Evolutionary conservation across 1,140 invertebrate genomes (phyloP), one percentile per base, ranked within the genome.

Genomic region (Pseudachorutes palmiensis): DNA sequence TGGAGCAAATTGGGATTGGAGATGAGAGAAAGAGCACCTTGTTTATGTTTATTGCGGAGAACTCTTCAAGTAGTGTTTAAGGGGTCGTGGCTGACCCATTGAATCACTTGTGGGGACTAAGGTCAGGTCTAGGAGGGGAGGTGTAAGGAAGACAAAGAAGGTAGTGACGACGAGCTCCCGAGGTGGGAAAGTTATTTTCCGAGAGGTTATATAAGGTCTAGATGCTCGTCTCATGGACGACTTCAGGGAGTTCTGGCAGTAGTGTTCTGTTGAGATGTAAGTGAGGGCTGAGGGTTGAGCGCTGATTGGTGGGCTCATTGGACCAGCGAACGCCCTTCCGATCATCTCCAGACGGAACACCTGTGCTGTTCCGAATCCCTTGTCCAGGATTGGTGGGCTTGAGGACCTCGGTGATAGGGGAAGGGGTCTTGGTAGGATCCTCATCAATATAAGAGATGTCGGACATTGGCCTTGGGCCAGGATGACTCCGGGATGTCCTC

Each of bases 401-500:
- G 33, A 65, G 68, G 57, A 81, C 80, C 77, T 80, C 79, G 76
- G 80, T 80, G 22, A 79, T 75, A 73, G 79, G 81, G 73, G 82
- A 81, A 72, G 80, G 79, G 68, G 79, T 80, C 84, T 84, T 80
- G 80, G 78, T 82, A 78, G 88, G 83, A 79, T 92, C 90, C 81
- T 90, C 90, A 83, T 92, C 91, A 80, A 92, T 92, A 84, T 88
- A 93, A 78, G 88, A 89, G 84, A 93, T 89, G 85, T 94, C 93
- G 76, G 87, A 87, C 72, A 90, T 82, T 78, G 89, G 87, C 78
- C 88, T 83, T 45, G 77, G 77, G 77, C 86, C 86, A 72, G 86
- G 86, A 79, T 91, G 89, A 81, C 86, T 88, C 79, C 87, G 84
- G 79, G 87, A 90, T 81, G 86, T 90, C 83, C 90, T 87, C 77